phyloP scores from a whole-genome alignment of 2,888 invertebrate species.

The Ganaspis brasiliensis region DNA sequence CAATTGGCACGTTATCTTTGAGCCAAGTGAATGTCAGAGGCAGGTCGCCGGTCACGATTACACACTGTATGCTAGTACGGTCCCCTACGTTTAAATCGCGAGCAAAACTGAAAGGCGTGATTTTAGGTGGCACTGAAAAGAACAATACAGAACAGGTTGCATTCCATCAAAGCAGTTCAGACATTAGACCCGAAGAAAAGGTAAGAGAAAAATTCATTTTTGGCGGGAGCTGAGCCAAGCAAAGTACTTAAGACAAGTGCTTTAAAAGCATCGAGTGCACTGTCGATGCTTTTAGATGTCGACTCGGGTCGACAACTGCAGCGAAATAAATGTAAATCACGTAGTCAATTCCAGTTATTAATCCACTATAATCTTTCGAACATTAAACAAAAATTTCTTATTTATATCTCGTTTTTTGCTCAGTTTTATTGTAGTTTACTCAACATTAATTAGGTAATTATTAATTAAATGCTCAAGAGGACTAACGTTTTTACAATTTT shows the following conservation, averaged over 20 bases:
- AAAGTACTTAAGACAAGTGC: slow-evolving; percentile 21
- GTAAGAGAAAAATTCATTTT: slow-evolving; percentile 19
- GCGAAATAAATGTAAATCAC: neutral
- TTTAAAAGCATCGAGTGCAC: slow-evolving; percentile 33
- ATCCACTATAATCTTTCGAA: too few species aligned
- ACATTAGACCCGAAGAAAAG: slow-evolving; percentile 16
- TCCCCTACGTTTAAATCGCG: slow-evolving; percentile 84
- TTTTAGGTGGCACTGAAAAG: slow-evolving; percentile 84
- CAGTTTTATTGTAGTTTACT: too few species aligned
- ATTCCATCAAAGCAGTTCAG: slow-evolving; percentile 69
- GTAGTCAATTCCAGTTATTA: neutral
- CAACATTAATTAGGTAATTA: too few species aligned
- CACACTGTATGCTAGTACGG: slow-evolving; percentile 84
- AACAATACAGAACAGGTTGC: slow-evolving; percentile 71
- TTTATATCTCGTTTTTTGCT: too few species aligned
- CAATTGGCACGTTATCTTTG: slow-evolving; percentile 83
- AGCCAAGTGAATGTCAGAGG: slow-evolving; percentile 85
- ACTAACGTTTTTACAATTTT: too few species aligned
- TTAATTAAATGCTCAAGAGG: too few species aligned
- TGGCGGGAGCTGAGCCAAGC: slow-evolving; percentile 17
- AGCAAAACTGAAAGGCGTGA: slow-evolving; percentile 86
- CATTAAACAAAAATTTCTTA: too few species aligned
- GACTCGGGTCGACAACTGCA: slow-evolving; percentile 14
- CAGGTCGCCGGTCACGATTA: slow-evolving; percentile 84
- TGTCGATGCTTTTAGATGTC: too few species aligned